Base-by-base conservation (phyloP, 2,797 vertebrate genomes). In the Delichon dasypus region DNA sequence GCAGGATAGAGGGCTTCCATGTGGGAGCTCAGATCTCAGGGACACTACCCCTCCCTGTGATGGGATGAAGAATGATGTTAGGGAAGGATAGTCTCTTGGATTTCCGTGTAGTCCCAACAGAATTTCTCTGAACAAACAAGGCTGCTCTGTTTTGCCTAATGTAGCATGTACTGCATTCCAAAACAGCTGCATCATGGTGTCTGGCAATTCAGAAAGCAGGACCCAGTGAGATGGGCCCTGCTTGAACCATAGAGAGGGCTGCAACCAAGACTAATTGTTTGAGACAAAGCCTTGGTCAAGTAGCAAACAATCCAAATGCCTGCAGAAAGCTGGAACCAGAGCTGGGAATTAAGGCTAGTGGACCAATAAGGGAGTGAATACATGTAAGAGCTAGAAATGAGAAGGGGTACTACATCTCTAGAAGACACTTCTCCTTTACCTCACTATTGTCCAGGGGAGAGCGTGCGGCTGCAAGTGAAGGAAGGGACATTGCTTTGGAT, bases 361-460 rank as follows among this genome's bases (percentile, higher is more conserved):
- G 19, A 30, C n/a, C 0, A 1, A 23, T 8, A 17, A 72, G 4
- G 6, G 25, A 47, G 25, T 44, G 16, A 60, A 67, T 34, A 12
- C 10, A 32, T n/a, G 19, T 55, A 50, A 65, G 34, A 65, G 10
- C 15, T 91, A 67, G 50, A 88, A 50, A 85, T 4, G 11, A 72
- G 78, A 79, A 55, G 8, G 8, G 1, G 2, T 22, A 58, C 16
- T 44, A 26, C 12, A 22, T 40, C 30, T 62, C 53, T 36, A n/a
- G 42, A 89, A 82, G 48, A 60, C 3, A 10, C 13, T 50, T 78
- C 55, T 92, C 15, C 13, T 38, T n/a, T n/a, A 54, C 54, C 53
- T 88, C 15, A 11, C 16, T 44, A 3, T 55, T 58, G 26, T 4
- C 4, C 1, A 1, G 27, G 3, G 42, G 9, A 53, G 30, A 84